Evolutionary conservation across 1,140 invertebrate species (phyloP), one percentile per base, ranked within the genome.

Genomic region (Euwallacea fornicatus): DNA sequence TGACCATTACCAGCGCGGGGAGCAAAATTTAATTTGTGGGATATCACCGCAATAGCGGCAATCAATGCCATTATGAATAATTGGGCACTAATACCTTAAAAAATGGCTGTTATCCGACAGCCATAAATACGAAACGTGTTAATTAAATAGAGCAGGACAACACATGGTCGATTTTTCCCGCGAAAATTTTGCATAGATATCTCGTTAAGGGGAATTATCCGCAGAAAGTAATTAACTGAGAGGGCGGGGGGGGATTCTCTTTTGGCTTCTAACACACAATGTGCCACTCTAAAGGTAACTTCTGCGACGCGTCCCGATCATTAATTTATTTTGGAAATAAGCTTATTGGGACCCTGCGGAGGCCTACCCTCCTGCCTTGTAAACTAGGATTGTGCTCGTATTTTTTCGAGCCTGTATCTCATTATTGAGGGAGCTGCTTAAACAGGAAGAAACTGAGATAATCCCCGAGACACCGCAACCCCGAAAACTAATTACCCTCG

Each of bases 241-340:
- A n/a, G n/a, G n/a, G n/a, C n/a, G n/a, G n/a, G n/a, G 74, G 76
- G 76, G 73, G 61, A 72, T 70, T 76, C 67, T 72, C 58, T 71
- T 75, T 69, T 73, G 75, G 72, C 73, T 77, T 76, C 75, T 74
- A 76, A 78, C 77, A 80, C 74, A 78, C 78, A 80, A 79, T 77
- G 78, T 80, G 78, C 79, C 78, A 80, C 75, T 76, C 76, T 74
- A 60, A 75, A 80, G 78, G 78, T 80, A 78, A 80, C 78, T 80
- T 75, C 72, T 77, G 77, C 74, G 75, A 78, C 78, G 73, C 73
- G 65, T 72, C 71, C 64, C 72, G 74, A 80, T 80, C 78, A 80
- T 80, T 80, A 80, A 80, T 80, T 80, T 80, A 79, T 79, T 80
- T 80, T 79, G 75, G 76, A 80, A 80, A 80, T 80, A 77, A 79